Conservation (phyloP, 2,888 invertebrate species). For the Diogma glabrata region DNA sequence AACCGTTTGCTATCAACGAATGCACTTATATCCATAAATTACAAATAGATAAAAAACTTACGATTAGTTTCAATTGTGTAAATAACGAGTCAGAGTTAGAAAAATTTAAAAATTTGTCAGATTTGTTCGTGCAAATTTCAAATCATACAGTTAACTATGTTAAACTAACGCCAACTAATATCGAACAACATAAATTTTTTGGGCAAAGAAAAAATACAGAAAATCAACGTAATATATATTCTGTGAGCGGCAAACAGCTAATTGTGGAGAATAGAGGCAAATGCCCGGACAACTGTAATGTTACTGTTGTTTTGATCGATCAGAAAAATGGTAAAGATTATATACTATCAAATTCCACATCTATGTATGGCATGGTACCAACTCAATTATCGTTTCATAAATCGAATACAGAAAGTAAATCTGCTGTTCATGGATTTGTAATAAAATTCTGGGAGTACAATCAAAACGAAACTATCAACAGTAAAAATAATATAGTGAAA, state of each 20-base stretch:
- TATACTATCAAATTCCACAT: conserved; percentile 50
- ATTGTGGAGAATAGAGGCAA: conserved; percentile 57
- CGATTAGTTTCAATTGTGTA: conserved; percentile 45
- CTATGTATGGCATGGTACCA: conserved; percentile 61
- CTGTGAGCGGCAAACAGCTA: conserved; percentile 50
- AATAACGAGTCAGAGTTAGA: conserved; percentile 46
- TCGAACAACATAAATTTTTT: conserved; percentile 41
- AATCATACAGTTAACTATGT: conserved; percentile 28
- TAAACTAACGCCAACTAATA: conserved; percentile 31
- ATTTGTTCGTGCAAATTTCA: conserved; percentile 36
- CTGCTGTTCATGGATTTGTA: conserved; percentile 59
- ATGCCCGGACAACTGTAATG: conserved; percentile 57
- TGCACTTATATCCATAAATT: conserved; percentile 47
- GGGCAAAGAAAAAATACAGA: conserved; percentile 46
- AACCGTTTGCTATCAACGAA: conserved; percentile 46
- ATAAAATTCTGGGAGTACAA: conserved; percentile 77
- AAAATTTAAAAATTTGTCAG: conserved; percentile 35
- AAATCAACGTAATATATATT: conserved; percentile 44
- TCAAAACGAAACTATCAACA: conserved; percentile 17
- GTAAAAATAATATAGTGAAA: conserved; percentile 9
- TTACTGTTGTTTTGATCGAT: conserved; percentile 45
- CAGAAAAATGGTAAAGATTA: conserved; percentile 42
- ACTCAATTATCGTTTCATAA: conserved; percentile 52
- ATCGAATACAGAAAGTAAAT: conserved; percentile 32
- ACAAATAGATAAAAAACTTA: conserved; percentile 40